Conservation (phyloP, 2,797 vertebrate genomes). For the Siniperca scherzeri region DNA sequence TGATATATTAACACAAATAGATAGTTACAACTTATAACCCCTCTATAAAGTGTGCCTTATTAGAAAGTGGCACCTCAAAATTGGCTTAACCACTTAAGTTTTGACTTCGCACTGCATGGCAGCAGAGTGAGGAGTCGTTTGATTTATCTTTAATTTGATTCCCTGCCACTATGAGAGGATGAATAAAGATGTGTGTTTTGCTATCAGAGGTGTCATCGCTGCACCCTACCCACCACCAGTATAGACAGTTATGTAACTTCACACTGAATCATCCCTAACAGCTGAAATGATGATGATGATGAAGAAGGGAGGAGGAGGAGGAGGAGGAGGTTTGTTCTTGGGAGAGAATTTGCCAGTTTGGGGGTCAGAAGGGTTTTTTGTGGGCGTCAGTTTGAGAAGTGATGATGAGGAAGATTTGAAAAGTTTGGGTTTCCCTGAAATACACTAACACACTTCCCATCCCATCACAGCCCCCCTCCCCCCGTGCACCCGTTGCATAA, state of each 20-base stretch:
- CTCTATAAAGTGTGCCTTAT: not conserved
- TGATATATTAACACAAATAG: not conserved
- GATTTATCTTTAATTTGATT: not conserved
- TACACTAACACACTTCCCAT: constrained; percentile 8
- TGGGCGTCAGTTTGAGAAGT: not conserved
- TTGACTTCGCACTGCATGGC: not conserved
- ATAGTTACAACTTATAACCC: too few relatives aligned
- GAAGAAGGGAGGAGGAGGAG: not conserved
- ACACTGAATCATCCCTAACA: constrained; percentile 60
- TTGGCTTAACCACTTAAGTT: too few relatives aligned
- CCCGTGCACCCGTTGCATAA: constrained; percentile 55
- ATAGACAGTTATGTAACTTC: constrained; percentile 39
- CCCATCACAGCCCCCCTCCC: not conserved
- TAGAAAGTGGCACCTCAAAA: not conserved
- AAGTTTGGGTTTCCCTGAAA: constrained; percentile 51
- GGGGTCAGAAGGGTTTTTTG: not conserved
- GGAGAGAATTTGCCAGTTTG: not conserved
- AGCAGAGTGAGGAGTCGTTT: not conserved
- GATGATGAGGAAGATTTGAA: constrained; percentile 5
- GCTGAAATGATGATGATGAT: not conserved
- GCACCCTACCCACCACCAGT: constrained; percentile 28
- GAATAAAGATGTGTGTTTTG: constrained; percentile 12
- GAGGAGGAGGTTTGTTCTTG: constrained; percentile 7
- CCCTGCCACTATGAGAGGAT: not conserved
- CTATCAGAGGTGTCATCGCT: constrained; percentile 35